phyloP scores from a whole-genome alignment of 1,140 invertebrate genomes.

The Pogonognathellus flavescens region DNA sequence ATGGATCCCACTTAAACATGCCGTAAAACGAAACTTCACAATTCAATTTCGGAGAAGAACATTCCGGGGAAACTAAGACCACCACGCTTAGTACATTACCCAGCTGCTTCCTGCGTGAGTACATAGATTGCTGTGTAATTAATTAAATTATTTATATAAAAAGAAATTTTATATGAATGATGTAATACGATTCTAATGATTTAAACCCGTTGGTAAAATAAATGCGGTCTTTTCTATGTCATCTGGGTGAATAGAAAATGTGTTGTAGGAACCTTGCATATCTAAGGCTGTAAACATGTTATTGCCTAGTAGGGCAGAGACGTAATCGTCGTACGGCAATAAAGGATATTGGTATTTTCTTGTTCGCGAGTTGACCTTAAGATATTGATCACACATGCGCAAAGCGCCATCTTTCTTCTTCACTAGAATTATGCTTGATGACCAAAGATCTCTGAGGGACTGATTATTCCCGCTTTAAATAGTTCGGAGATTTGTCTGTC shows the following conservation, averaged over 20 bases:
- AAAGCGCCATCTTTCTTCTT: constrained; percentile 71
- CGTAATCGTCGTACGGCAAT: constrained; percentile 71
- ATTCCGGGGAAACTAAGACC: no score
- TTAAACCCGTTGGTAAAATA: no score
- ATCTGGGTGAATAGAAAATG: constrained; percentile 69
- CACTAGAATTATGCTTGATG: constrained; percentile 70
- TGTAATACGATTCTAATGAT: no score
- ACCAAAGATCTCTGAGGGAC: constrained; percentile 69
- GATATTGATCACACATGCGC: constrained; percentile 71
- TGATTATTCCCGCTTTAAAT: constrained; percentile 68
- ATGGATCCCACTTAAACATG: no score
- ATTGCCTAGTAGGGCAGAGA: constrained; percentile 69
- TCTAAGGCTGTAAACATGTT: constrained; percentile 71
- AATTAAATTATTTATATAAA: no score
- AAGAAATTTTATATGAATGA: no score
- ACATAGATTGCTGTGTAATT: no score
- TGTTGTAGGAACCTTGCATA: constrained; percentile 72
- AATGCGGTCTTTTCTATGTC: constrained; percentile 70
- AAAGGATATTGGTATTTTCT: constrained; percentile 71
- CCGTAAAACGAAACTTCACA: no score
- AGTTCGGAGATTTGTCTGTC: constrained; percentile 68
- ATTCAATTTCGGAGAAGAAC: no score
- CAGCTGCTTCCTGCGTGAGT: no score
- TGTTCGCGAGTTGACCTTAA: constrained; percentile 70
- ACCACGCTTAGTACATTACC: no score